Evolutionary conservation across 2,113 vertebrate genomes (phyloP).

Genomic region (Otocyon megalotis): DNA sequence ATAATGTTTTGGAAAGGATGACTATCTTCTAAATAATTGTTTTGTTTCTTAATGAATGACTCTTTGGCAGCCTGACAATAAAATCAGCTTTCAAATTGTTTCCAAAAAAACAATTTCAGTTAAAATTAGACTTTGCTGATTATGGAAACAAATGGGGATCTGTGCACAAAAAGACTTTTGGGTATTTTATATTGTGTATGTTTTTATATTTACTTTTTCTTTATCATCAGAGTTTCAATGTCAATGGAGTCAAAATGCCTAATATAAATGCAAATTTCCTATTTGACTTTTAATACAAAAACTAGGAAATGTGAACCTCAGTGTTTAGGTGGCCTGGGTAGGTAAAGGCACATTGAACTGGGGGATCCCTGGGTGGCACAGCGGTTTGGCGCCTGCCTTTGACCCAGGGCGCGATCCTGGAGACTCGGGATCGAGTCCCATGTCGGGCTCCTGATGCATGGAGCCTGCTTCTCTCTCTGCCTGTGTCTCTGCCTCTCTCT

Average conservation of each 20-base stretch:
- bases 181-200: not conserved
- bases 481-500: too few species aligned
- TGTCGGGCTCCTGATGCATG: too few species aligned
- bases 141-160: slow-evolving; percentile 28
- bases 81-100: not conserved
- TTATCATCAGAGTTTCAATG: slow-evolving; percentile 5
- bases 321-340: not conserved
- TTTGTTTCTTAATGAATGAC: not conserved
- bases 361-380: too few species aligned
- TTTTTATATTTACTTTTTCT: slow-evolving; percentile 25
- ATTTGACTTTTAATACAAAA: slow-evolving; percentile 36
- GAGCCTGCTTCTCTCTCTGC: too few species aligned
- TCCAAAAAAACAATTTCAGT: not conserved
- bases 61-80: not conserved
- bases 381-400: too few species aligned
- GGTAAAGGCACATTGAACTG: not conserved
- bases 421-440: too few species aligned
- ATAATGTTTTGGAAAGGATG: slow-evolving; percentile 50
- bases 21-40: not conserved
- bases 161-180: slow-evolving; percentile 1
- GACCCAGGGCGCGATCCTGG: too few species aligned
- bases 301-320: not conserved
- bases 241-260: slow-evolving; percentile 61
- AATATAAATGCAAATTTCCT: slow-evolving; percentile 71
- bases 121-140: not conserved